phyloP scores from a whole-genome alignment of 2,888 invertebrate genomes.

The Leuctra nigra region DNA sequence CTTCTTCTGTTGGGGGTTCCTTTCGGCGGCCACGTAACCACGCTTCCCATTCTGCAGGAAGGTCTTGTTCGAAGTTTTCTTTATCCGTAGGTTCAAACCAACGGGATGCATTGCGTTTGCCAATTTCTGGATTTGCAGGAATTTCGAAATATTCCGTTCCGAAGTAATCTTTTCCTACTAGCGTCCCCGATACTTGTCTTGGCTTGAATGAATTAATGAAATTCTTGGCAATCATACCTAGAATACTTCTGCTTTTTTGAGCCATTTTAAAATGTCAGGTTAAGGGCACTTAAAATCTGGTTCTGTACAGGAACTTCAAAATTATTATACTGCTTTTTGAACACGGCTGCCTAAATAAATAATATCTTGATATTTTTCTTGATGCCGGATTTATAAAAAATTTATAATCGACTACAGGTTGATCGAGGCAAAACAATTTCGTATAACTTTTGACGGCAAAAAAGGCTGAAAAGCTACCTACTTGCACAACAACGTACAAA shows the following conservation, averaged over 20 bases:
- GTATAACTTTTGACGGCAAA: too few relatives aligned
- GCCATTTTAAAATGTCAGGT: conserved; percentile 26
- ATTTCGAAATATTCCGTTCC: conserved; percentile 81
- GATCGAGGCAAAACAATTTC: too few relatives aligned
- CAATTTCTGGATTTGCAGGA: conserved; percentile 55
- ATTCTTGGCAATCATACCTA: conserved; percentile 48
- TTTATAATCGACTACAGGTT: too few relatives aligned
- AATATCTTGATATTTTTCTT: too few relatives aligned
- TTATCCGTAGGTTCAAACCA: conserved; percentile 66
- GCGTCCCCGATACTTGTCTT: conserved; percentile 46
- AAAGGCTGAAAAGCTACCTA: too few relatives aligned
- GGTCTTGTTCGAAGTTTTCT: conserved; percentile 60
- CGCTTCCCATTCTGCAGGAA: conserved; percentile 83
- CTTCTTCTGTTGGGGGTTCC: conserved; percentile 65
- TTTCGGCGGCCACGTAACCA: conserved; percentile 66
- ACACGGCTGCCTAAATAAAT: too few relatives aligned
- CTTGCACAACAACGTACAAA: too few relatives aligned
- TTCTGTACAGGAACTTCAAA: too few relatives aligned
- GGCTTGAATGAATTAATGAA: conserved; percentile 57
- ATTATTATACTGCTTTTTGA: too few relatives aligned
- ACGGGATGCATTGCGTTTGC: conserved; percentile 57
- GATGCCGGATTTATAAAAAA: too few relatives aligned
- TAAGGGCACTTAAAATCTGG: too few relatives aligned
- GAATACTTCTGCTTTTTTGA: conserved; percentile 24
- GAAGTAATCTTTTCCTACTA: conserved; percentile 66